These are phyloP conservation scores for Protobothrops flavoviridis DNA, from an alignment of 2,113 vertebrate genomes.

Conservation along the genomic window DNA sequence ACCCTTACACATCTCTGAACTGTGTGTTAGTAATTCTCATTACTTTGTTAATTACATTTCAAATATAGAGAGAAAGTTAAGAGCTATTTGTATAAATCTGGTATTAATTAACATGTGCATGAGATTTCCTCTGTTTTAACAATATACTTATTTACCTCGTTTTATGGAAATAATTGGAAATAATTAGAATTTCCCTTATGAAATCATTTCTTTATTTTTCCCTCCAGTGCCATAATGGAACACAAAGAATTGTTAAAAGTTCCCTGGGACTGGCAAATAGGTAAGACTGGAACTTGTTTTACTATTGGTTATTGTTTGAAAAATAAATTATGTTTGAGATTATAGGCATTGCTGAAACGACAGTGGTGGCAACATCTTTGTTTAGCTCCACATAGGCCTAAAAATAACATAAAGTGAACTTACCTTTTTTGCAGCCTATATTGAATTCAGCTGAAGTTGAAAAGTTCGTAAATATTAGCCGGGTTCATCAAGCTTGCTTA, in stretches of 20 bases:
- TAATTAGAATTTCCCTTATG: constrained; percentile 41
- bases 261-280: constrained; percentile 96
- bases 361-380: not conserved
- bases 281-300: constrained; percentile 69
- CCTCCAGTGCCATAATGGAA: constrained; percentile 89
- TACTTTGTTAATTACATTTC: constrained; percentile 39
- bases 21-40: constrained; percentile 5
- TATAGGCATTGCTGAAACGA: not conserved
- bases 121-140: constrained; percentile 14
- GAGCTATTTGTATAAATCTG: constrained; percentile 41
- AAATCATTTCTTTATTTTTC: constrained; percentile 58
- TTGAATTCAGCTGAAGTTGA: not conserved
- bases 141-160: constrained; percentile 37
- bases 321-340: not conserved
- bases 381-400: not conserved
- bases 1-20: constrained; percentile 31
- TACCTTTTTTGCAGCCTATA: not conserved
- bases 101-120: constrained; percentile 26
- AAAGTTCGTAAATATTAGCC: not conserved
- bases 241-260: constrained; percentile 95
- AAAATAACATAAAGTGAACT: not conserved
- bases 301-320: constrained; percentile 16
- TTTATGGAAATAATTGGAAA: constrained; percentile 40
- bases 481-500: not conserved
- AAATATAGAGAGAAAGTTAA: not conserved